A percentile compares a stretch with the other conserved stretches of the same genome.
phyloP scores from a whole-genome alignment of 37 sponge, comb jelly and placozoan genomes.

The Spongia lamella region DNA sequence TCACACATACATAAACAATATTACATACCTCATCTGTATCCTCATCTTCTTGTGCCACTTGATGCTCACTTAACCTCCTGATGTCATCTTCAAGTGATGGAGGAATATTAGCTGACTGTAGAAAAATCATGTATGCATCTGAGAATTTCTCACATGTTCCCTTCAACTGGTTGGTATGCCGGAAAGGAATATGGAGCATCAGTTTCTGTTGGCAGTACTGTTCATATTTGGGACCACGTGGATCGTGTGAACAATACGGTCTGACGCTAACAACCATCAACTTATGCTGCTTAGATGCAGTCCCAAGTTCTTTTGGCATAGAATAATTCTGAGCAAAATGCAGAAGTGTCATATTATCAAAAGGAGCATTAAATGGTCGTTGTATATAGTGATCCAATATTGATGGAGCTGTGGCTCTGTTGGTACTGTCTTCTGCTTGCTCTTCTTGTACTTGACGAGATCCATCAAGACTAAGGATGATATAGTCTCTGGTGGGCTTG shows the following conservation, averaged over 20 bases:
- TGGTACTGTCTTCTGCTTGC: too few species aligned
- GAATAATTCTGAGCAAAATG: constrained; percentile 13
- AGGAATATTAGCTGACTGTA: constrained; percentile 27
- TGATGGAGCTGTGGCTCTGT: too few species aligned
- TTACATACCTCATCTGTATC: neutral
- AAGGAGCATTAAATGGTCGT: constrained; percentile 5
- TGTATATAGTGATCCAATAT: constrained; percentile 2
- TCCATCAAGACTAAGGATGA: constrained; percentile 15
- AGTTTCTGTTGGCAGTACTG: constrained; percentile 42
- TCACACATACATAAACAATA: neutral
- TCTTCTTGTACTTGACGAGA: too few species aligned
- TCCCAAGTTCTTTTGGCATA: constrained; percentile 20
- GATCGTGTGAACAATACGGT: constrained; percentile 18
- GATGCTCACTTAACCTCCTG: constrained; percentile 1
- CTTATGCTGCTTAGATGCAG: neutral
- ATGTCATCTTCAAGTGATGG: constrained; percentile 23
- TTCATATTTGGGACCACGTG: constrained; percentile 13
- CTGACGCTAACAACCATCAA: neutral
- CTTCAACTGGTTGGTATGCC: constrained; percentile 24
- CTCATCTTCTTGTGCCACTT: neutral
- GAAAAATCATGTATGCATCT: constrained; percentile 4
- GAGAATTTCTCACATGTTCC: neutral
- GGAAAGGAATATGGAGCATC: constrained; percentile 21
- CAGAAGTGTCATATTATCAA: constrained; percentile 30
- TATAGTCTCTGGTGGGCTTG: constrained; percentile 5